Base-by-base conservation (phyloP, 1,140 invertebrate species). In the Drosophila lini region DNA sequence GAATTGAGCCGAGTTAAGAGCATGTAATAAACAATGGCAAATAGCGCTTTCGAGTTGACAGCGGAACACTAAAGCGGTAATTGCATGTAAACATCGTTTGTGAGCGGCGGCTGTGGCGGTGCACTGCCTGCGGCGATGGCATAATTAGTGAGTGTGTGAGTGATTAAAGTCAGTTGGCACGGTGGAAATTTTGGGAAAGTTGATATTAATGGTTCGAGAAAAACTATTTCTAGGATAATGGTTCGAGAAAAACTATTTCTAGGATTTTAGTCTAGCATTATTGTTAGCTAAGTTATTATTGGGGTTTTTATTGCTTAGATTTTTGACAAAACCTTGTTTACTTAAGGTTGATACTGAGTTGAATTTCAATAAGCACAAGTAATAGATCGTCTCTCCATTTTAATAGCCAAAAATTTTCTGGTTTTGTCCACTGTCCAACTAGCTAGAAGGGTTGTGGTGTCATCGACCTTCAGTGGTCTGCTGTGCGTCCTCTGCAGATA, bases 71-170 rank as follows among this genome's bases (percentile, higher is more conserved):
- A 76, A 80, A 80, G 80, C 80, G 73, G 83, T 86, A 88, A 86
- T 86, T 88, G 83, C 83, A 88, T 80, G 83, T 86, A 86, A 86
- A 86, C 83, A 86, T 88, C 56, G 74, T 78, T 62, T 77, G 53
- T 16, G 62, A 55, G 55, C 28, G 41, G 45, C 15, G 48, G 53
- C 19, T 52, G 60, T n/a, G 61, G 16, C 22, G n/a, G 59, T 42
- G 22, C 22, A 25, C n/a, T 22, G 41, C 68, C 68, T 31, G 67
- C 25, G 65, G 53, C 44, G 19, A 42, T 36, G 74, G 31, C 62
- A 59, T 77, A 77, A 77, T 77, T 62, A 74, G 70, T 34, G 57
- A 34, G 69, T 74, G 70, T 40, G 34, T 52, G 70, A 31, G 40
- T 47, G 57, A 74, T 53, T 74, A 73, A 62, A 53, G 40, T 16